These are phyloP conservation scores for Drepana arcuata DNA, from an alignment of 1,140 invertebrate genomes.

Conservation along the genomic window DNA sequence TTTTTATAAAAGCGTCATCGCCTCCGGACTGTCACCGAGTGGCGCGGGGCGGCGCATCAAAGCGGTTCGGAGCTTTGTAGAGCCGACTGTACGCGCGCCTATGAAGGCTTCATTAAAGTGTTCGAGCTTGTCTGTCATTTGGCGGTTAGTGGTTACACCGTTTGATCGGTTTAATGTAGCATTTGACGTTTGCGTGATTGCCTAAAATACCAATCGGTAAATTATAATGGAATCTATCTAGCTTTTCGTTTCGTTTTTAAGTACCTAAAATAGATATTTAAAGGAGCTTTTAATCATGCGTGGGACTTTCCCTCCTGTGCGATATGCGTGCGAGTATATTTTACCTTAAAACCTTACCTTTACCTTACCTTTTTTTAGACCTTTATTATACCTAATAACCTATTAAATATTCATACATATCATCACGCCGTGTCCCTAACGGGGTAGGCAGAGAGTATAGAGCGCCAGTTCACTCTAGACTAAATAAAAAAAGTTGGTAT, in stretches of 20 bases:
- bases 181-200: conserved; percentile 17
- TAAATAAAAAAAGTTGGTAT: too few relatives aligned
- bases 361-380: background rate
- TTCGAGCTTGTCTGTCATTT: conserved; percentile 26
- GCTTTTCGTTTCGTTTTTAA: background rate
- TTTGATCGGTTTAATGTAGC: conserved; percentile 26
- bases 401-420: too few relatives aligned
- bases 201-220: conserved; percentile 1
- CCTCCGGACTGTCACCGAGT: conserved; percentile 30
- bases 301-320: background rate
- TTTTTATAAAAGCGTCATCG: conserved; percentile 61
- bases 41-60: conserved; percentile 31
- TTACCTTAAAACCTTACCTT: background rate
- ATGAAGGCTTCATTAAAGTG: conserved; percentile 35
- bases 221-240: background rate
- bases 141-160: conserved; percentile 14
- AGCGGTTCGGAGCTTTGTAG: conserved; percentile 26
- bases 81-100: conserved; percentile 27
- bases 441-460: too few relatives aligned
- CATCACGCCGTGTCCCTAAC: too few relatives aligned
- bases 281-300: background rate
- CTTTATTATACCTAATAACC: too few relatives aligned
- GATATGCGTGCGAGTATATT: background rate
- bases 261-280: background rate
- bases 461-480: too few relatives aligned